A percentile compares a stretch with the other conserved stretches of the same genome.
These are phyloP conservation scores for Melieria omissa DNA, from an alignment of 2,888 invertebrate genomes.

Conservation along the genomic window DNA sequence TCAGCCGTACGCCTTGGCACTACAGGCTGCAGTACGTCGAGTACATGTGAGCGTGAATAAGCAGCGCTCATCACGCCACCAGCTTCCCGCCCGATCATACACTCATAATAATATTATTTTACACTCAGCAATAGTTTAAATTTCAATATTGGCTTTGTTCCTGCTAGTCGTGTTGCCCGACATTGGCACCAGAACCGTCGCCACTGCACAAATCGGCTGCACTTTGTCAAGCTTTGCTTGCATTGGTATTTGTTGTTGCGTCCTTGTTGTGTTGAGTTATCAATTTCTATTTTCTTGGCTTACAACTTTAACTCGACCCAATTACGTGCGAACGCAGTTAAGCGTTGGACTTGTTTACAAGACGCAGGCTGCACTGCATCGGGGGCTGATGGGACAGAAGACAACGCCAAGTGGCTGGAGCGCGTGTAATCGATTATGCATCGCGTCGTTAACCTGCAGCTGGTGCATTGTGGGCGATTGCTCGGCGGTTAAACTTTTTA, in stretches of 20 bases:
- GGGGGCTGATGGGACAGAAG: too few species aligned
- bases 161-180: slow-evolving; percentile 13
- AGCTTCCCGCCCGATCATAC: too few species aligned
- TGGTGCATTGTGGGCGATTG: too few species aligned
- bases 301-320: slow-evolving; percentile 41
- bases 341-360: too few species aligned
- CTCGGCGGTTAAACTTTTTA: too few species aligned
- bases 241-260: slow-evolving; percentile 6
- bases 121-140: slow-evolving; percentile 32
- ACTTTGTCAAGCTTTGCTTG: slow-evolving; percentile 4
- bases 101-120: slow-evolving; percentile 23
- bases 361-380: too few species aligned
- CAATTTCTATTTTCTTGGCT: slow-evolving; percentile 26
- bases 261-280: neutral
- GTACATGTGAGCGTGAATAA: too few species aligned
- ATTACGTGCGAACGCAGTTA: slow-evolving; percentile 35
- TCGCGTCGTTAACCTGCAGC: neutral
- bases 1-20: neutral
- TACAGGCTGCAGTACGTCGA: too few species aligned
- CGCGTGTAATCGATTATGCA: slow-evolving; percentile 36
- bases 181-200: too few species aligned
- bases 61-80: too few species aligned
- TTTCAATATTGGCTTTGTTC: slow-evolving; percentile 22
- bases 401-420: neutral
- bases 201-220: slow-evolving; percentile 2